Evolutionary conservation across 2,113 vertebrate species (phyloP).

Genomic region (Cyanoliseus patagonus): DNA sequence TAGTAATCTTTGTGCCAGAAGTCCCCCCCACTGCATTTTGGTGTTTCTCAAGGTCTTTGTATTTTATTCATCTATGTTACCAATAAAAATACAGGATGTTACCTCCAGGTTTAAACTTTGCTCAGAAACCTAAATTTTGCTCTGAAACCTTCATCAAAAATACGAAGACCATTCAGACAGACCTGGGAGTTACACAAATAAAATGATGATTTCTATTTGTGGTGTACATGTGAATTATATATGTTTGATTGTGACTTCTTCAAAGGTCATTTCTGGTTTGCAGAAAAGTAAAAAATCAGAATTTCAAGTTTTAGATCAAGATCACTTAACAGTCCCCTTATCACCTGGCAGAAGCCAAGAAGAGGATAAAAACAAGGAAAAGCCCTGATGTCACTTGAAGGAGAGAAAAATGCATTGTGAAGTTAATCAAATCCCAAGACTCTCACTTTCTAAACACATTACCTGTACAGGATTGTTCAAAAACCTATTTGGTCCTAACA

Average conservation of each 20-base stretch:
- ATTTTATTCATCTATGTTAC: not conserved
- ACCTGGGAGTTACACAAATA: not conserved
- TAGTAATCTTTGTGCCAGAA: not conserved
- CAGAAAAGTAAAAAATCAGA: not conserved
- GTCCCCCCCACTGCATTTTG: not conserved
- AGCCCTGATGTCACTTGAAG: not conserved
- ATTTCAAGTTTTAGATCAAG: not conserved
- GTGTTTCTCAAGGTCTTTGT: not conserved
- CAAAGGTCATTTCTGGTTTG: not conserved
- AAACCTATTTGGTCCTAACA: not conserved
- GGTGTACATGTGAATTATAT: not conserved
- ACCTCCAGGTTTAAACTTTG: not conserved
- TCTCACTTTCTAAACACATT: not conserved
- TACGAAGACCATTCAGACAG: not conserved
- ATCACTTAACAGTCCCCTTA: not conserved
- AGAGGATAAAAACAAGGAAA: not conserved
- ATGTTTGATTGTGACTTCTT: not conserved
- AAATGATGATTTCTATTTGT: not conserved
- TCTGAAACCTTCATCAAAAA: not conserved
- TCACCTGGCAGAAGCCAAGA: not conserved
- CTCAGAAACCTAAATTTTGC: not conserved
- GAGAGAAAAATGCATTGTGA: not conserved
- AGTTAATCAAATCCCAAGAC: not conserved
- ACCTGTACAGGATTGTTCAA: not conserved
- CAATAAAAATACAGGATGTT: not conserved